Conservation (phyloP, 2,888 invertebrate species). For the Drosophila infuscata region DNA sequence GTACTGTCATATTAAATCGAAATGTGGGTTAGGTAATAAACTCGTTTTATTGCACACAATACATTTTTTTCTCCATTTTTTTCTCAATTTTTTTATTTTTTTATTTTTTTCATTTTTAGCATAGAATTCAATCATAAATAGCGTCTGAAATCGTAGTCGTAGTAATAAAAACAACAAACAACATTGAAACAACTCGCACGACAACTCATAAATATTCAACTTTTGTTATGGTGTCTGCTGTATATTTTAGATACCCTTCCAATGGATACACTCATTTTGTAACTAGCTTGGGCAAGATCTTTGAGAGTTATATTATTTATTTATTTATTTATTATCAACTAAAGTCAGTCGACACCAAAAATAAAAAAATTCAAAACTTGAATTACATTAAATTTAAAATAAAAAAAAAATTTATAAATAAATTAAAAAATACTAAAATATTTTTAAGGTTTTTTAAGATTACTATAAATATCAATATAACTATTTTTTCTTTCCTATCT, state of each 20-base stretch:
- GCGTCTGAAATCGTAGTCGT: constrained; percentile 37
- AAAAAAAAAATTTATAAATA: too few relatives aligned
- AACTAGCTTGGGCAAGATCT: fast-evolving
- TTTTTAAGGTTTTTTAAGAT: too few relatives aligned
- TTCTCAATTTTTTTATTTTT: neutral
- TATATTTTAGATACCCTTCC: constrained; percentile 40
- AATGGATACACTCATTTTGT: neutral
- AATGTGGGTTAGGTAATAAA: constrained; percentile 1
- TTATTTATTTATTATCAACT: too few relatives aligned
- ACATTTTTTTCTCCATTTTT: neutral
- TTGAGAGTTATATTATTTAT: neutral
- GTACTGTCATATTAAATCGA: neutral
- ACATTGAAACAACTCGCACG: constrained; percentile 52
- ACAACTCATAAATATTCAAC: constrained; percentile 71
- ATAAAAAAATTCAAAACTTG: too few relatives aligned
- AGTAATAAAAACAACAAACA: constrained; percentile 22
- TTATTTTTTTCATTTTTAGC: constrained; percentile 5
- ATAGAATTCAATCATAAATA: constrained; percentile 45
- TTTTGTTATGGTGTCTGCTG: constrained; percentile 47
- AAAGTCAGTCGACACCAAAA: too few relatives aligned
- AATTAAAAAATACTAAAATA: too few relatives aligned
- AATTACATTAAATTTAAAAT: too few relatives aligned
- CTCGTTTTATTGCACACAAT: constrained; percentile 13
- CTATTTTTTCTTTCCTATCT: too few relatives aligned
- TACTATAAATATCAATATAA: too few relatives aligned